Percentiles rank a stretch among this genome's conserved stretches.
phyloP scores from a whole-genome alignment of 2,797 vertebrate genomes.

The Mus spretus region DNA sequence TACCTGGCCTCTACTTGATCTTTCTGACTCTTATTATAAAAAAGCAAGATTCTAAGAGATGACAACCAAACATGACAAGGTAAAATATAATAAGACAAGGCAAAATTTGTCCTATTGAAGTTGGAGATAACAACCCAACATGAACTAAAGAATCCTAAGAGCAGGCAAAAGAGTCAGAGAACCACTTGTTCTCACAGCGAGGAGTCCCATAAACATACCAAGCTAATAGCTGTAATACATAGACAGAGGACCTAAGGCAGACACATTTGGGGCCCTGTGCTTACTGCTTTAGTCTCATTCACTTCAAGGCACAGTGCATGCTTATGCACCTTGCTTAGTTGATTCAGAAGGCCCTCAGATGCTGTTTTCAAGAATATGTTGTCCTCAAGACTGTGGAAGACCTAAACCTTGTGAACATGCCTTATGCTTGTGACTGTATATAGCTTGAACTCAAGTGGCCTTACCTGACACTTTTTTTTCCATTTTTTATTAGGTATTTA shows the following conservation, averaged over 20 bases:
- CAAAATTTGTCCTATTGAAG: background rate
- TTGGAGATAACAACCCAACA: background rate
- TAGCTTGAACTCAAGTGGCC: background rate
- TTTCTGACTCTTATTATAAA: background rate
- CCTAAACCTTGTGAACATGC: background rate
- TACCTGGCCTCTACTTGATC: background rate
- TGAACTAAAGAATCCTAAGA: background rate
- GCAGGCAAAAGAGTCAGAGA: background rate
- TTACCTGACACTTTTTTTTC: too few species aligned
- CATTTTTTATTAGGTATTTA: too few species aligned
- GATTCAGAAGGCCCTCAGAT: background rate
- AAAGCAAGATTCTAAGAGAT: background rate
- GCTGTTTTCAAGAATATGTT: background rate
- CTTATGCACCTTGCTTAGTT: background rate
- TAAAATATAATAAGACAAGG: background rate
- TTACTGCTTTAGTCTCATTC: background rate
- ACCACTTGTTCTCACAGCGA: background rate
- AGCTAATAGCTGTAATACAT: background rate
- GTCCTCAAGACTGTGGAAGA: background rate
- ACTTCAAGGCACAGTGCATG: background rate
- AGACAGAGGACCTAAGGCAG: background rate
- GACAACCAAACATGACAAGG: background rate
- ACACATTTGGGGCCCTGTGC: background rate
- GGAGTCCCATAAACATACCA: background rate
- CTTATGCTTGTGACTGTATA: background rate